Evolutionary conservation across 2,113 vertebrate species (phyloP).

Genomic region (Ascaphus truei): DNA sequence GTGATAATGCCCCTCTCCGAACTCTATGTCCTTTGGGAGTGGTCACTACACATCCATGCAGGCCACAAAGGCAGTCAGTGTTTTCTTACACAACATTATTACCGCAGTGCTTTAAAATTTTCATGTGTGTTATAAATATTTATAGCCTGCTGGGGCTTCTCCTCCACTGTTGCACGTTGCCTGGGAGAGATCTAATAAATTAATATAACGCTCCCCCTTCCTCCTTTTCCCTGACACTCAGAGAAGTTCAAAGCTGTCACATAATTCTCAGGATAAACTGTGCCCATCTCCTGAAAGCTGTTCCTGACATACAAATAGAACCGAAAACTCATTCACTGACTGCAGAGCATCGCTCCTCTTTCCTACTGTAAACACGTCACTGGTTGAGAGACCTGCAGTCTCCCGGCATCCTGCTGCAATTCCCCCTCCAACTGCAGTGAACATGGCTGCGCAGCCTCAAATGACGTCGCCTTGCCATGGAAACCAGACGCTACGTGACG

Average conservation of each 20-base stretch:
- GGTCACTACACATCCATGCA: not conserved
- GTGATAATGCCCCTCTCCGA: too few relatives aligned
- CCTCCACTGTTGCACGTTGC: constrained; percentile 35
- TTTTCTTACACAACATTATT: constrained; percentile 30
- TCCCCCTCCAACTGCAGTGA: too few relatives aligned
- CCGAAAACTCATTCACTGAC: not conserved
- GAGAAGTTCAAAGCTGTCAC: constrained; percentile 34
- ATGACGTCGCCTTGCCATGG: too few relatives aligned
- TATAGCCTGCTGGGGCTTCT: constrained; percentile 37
- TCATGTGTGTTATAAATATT: constrained; percentile 39
- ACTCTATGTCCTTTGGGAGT: too few relatives aligned
- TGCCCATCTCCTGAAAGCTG: constrained; percentile 19
- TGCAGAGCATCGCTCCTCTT: not conserved
- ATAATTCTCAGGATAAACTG: constrained; percentile 35
- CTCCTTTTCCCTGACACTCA: constrained; percentile 18
- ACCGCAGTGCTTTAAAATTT: constrained; percentile 39
- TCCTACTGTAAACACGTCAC: not conserved
- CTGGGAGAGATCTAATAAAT: constrained; percentile 33
- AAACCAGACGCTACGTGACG: too few relatives aligned
- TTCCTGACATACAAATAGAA: not conserved
- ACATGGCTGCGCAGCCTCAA: too few relatives aligned
- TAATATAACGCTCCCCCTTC: constrained; percentile 5
- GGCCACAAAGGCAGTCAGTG: not conserved
- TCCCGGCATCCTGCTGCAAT: too few relatives aligned
- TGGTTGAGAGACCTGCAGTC: too few relatives aligned